Evolutionary conservation across 2,888 invertebrate species (phyloP).

Genomic region (Taenaris catops): DNA sequence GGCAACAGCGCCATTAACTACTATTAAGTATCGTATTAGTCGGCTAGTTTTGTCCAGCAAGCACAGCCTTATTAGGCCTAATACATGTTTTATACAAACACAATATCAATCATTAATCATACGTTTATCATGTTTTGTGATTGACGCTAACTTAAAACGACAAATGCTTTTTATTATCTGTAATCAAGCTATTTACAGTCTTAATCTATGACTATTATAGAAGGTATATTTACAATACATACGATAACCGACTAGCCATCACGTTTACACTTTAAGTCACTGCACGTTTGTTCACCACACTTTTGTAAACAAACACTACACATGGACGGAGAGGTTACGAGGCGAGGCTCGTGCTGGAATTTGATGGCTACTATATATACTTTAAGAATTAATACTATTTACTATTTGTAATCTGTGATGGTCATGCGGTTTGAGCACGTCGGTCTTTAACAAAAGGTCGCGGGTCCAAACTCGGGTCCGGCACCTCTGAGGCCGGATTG

Average conservation of each 20-base stretch:
- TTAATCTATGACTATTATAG: conserved; percentile 19
- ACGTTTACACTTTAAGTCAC: conserved; percentile 45
- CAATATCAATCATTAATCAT: conserved; percentile 16
- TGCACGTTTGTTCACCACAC: conserved; percentile 35
- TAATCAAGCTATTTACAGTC: conserved; percentile 25
- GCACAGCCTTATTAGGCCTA: conserved; percentile 61
- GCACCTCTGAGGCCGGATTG: no score
- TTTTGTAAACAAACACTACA: conserved; percentile 61
- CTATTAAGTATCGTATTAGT: conserved; percentile 47
- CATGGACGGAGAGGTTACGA: conserved; percentile 89
- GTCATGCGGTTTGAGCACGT: no score
- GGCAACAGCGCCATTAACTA: conserved; percentile 62
- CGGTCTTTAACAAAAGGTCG: no score
- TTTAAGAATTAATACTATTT: no score
- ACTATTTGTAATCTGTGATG: no score
- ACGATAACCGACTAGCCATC: conserved; percentile 69
- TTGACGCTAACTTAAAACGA: conserved; percentile 11
- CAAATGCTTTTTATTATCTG: conserved; percentile 15
- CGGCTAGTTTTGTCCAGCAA: conserved; percentile 57
- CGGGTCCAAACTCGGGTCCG: no score
- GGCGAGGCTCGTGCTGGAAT: conserved; percentile 79
- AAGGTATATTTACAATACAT: conserved; percentile 45
- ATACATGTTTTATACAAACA: conserved; percentile 20
- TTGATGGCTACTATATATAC: conserved; percentile 42
- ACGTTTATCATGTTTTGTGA: conserved; percentile 5